phyloP scores from a whole-genome alignment of 2,797 vertebrate genomes.

The Valencia hispanica region DNA sequence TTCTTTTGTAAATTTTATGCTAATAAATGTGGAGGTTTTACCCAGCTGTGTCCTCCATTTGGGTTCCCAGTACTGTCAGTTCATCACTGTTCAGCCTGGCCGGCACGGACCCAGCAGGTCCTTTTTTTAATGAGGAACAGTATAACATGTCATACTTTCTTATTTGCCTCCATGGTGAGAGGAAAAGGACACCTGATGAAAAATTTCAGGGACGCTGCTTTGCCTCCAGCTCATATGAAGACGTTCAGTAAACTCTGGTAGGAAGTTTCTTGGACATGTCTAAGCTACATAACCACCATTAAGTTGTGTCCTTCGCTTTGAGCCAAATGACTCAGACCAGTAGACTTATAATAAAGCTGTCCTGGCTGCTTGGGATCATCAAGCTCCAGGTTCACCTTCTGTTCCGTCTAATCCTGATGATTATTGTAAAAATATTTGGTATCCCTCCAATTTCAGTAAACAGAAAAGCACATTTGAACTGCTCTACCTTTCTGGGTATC shows the following conservation, averaged over 20 bases:
- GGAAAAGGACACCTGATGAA: constrained; percentile 5
- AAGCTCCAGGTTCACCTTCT: neutral
- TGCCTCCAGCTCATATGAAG: neutral
- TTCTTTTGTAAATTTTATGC: neutral
- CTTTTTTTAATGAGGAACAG: neutral
- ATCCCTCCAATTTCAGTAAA: neutral
- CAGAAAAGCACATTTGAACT: neutral
- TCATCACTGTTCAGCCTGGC: neutral
- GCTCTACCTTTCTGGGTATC: neutral
- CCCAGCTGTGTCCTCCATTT: neutral
- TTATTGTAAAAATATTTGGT: neutral
- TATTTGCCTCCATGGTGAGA: constrained; percentile 3
- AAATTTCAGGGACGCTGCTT: neutral
- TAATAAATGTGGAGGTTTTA: neutral
- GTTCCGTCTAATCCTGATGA: neutral
- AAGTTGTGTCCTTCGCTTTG: neutral
- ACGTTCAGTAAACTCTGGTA: neutral
- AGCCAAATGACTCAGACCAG: neutral
- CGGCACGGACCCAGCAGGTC: constrained; percentile 7
- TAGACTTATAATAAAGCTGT: neutral
- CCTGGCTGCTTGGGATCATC: neutral
- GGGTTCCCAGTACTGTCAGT: neutral
- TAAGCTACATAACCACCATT: neutral
- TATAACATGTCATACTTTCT: neutral
- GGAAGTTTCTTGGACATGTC: neutral